Evolutionary conservation across 92 coral and sea anemone species (phyloP), one percentile per base, ranked within the genome.

Genomic region (Epizoanthus illoricatus): DNA sequence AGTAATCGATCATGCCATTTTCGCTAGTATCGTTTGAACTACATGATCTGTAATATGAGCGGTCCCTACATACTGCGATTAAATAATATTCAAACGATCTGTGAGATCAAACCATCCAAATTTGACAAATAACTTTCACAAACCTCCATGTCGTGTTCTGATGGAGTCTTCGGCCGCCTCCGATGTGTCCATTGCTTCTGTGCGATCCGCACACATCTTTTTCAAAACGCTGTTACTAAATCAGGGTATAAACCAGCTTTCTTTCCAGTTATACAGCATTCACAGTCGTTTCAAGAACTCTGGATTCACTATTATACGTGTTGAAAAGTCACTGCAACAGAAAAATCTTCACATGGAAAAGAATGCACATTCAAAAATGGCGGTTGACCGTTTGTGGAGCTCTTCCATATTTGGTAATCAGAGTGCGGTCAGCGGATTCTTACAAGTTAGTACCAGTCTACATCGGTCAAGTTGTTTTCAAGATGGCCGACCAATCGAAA

Each of bases 291-390:
- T 75, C 9, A 56, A 60, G 33, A 36, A 59, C 79, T 15, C 19
- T 54, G 5, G 57, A 55, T 33, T 36, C 49, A 24, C 70, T 43
- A 19, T 62, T 78, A 16, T 62, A 11, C 6, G 60, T 40, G 21
- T 43, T 28, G 13, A 78, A 78, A n/a, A 8, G 71, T 54, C 39
- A 6, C n/a, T 16, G 23, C 42, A 63, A 28, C 40, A 17, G 47
- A 42, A 21, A 56, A 42, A 62, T 13, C 57, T 78, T 78, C 71
- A 62, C 71, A 76, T 76, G 59, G 81, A 62, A 61, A 76, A 43
- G 60, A 76, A 42, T 20, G 39, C 7, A 43, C 69, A 17, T 93
- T 93, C 97, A 93, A 93, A 93, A 93, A 93, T 93, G 97, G 97
- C 94, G 97, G 97, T 93, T 93, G 89, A 67, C 85, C 76, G 76